Evolutionary conservation across 2,888 invertebrate genomes (phyloP).

Genomic region (Sicus ferrugineus): DNA sequence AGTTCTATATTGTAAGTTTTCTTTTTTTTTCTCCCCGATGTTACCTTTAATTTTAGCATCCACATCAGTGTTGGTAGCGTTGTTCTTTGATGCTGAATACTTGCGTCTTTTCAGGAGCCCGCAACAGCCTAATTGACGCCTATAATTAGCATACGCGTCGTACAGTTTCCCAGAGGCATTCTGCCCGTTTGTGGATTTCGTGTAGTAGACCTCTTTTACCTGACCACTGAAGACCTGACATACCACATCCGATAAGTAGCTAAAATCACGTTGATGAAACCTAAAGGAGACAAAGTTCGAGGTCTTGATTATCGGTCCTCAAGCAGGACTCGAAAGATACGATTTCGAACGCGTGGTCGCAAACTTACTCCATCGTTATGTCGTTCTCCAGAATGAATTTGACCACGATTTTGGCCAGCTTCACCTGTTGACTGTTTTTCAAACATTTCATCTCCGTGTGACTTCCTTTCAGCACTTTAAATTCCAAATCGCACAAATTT

Average conservation of each 20-base stretch:
- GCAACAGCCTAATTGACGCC: neutral
- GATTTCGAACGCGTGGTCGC: neutral
- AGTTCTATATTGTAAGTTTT: neutral
- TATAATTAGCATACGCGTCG: neutral
- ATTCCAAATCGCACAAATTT: neutral
- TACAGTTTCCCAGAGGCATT: neutral
- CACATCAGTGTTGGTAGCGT: neutral
- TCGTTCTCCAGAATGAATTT: neutral
- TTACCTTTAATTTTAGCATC: neutral
- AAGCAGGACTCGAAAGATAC: no score
- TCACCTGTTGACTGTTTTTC: neutral
- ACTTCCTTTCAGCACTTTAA: neutral
- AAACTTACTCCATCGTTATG: neutral
- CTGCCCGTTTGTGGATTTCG: neutral
- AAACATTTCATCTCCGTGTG: neutral
- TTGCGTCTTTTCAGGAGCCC: neutral
- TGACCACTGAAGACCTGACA: neutral
- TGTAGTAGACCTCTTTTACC: neutral
- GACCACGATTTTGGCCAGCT: slow-evolving; percentile 1
- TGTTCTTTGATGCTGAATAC: neutral
- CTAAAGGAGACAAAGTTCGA: no score
- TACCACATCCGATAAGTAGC: neutral
- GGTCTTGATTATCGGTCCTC: no score
- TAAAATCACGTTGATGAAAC: neutral
- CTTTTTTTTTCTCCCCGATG: neutral